Evolutionary conservation across 1,140 invertebrate species (phyloP), one percentile per base, ranked within the genome.

Genomic region (Nephila pilipes): DNA sequence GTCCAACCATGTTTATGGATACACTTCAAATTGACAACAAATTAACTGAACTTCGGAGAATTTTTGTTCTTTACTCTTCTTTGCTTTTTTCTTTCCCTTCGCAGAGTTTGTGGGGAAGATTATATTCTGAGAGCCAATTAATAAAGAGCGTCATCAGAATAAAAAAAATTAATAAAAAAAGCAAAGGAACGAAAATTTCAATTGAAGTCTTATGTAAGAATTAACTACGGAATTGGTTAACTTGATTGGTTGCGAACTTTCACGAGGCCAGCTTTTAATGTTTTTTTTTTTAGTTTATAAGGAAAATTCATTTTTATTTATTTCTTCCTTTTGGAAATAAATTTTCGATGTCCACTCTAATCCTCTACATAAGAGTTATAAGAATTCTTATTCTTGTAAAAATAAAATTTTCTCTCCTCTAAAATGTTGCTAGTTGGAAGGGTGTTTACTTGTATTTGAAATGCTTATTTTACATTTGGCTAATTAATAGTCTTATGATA

Each of bases 41-140:
- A 16, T 75, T 75, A 75, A 75, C 69, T 32, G 29, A 75, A 75
- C 69, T 32, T 75, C 18, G 25, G 29, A 4, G 69, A 29, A 32
- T 75, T 16, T 75, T 75, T 75, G 29, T 32, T 32, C 32, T 10
- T 10, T 46, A 75, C 36, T 29, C 18, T 36, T 25, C 29, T 25
- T 22, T 29, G 29, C 29, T 69, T 69, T 69, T 75, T 1, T 36
- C 32, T 18, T 36, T 75, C 5, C 32, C 36, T 65, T 69, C 29
- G 16, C 29, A 18, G 29, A 10, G 12, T 36, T 29, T 75, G 69
- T 32, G 69, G 69, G 2, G 69, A 75, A 75, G 69, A 75, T 75
- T 75, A 75, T 75, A 32, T 29, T 75, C 69, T 22, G 36, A 75
- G 69, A 75, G 32, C 69, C 69, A 75, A 75, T 75, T 75, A 75